Base-by-base conservation (phyloP, 2,113 vertebrate genomes). In the Catharus fuscescens region DNA sequence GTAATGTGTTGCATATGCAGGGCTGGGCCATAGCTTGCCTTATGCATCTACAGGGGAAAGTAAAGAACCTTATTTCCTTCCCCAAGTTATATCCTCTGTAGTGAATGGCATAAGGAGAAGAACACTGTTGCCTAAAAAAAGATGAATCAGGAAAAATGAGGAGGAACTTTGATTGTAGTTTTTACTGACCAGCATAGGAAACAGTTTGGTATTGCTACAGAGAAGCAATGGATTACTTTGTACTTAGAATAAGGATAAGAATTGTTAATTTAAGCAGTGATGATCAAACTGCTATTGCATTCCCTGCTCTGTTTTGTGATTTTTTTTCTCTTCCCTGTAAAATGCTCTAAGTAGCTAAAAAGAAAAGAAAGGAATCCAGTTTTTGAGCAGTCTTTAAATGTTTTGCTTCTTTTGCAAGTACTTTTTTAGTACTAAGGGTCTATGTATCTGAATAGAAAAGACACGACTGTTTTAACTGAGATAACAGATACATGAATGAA, bases 1-100 rank as follows among this genome's bases (percentile, higher is more conserved):
- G 69, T 95, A 96, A 97, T 96, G 60, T 60, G 26, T 94, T 92
- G 92, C 93, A 94, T 77, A 77, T 95, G 93, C 78, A 90, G 71
- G 81, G 60, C 71, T 82, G 60, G 61, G n/a, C 81, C 81, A 48
- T 7, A 73, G 42, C 78, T 96, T 92, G 62, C 26, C 57, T 93
- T 91, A 59, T 70, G 17, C 59, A 95, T 66, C 93, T 92, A 29
- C 16, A 70, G 59, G 52, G 90, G 84, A 84, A 94, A 86, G 59
- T 80, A 80, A 90, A 95, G 66, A 62, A 79, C 52, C 32, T 87
- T 91, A 86, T 77, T 83, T 89, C 71, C 52, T 85, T 95, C 34
- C 26, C 85, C 14, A 5, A 80, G 45, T 77, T 89, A 38, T 20
- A 36, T 76, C 66, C 54, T 91, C 20, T 28, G 28, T 28, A 59